Conservation (phyloP, 2,113 vertebrate genomes). For the Onychostoma macrolepis region DNA sequence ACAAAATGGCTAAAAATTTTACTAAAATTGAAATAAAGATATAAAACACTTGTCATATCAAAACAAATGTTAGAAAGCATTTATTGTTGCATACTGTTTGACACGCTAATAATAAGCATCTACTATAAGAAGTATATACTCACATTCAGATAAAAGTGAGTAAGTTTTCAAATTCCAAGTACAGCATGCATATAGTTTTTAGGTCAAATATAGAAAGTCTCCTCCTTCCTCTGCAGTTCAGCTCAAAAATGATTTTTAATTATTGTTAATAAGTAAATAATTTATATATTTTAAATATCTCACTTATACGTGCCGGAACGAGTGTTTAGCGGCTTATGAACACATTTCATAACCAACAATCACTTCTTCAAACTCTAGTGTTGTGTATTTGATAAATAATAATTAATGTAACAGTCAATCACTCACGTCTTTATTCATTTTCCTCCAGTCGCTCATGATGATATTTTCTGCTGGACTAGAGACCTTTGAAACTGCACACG, state of each 20-base stretch:
- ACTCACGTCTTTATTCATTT: constrained; percentile 51
- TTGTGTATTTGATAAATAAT: neutral
- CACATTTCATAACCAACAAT: neutral
- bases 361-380: neutral
- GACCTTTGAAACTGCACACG: constrained; percentile 32
- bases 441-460: constrained; percentile 35
- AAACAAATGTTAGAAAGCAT: too few species aligned
- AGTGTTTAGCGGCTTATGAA: neutral
- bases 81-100: too few species aligned
- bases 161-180: too few species aligned
- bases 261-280: neutral
- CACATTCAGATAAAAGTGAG: too few species aligned
- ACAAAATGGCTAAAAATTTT: too few species aligned
- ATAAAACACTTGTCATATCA: too few species aligned
- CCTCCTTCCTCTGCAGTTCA: too few species aligned
- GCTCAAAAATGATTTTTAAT: neutral
- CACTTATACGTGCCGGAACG: neutral
- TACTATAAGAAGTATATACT: too few species aligned
- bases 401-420: neutral
- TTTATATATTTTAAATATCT: neutral
- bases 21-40: too few species aligned
- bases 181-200: neutral
- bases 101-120: too few species aligned
- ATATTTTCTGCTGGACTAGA: neutral
- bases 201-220: neutral